phyloP scores from a whole-genome alignment of 2,113 vertebrate genomes.

The Antennarius striatus region DNA sequence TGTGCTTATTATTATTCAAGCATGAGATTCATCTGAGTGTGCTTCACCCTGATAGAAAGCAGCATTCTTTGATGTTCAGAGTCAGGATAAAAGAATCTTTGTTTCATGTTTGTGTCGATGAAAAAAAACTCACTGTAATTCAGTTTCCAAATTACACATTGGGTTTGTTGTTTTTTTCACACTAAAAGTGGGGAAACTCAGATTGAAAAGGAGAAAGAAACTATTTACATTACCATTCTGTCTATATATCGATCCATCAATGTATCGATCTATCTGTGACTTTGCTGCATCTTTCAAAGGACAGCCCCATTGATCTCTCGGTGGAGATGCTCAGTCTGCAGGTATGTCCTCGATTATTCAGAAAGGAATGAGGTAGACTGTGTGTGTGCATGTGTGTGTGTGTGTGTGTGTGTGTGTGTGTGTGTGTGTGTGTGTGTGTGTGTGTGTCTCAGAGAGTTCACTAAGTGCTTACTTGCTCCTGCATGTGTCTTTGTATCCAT shows the following conservation, averaged over 20 bases:
- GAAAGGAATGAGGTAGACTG: conserved; percentile 6
- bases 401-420: background rate
- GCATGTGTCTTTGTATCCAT: conserved; percentile 18
- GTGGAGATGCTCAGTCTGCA: background rate
- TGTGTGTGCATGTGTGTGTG: background rate
- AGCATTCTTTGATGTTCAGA: conserved; percentile 59
- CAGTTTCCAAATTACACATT: conserved; percentile 28
- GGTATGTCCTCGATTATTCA: conserved; percentile 49
- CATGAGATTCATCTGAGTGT: conserved; percentile 54
- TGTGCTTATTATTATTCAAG: conserved; percentile 61
- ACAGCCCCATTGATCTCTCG: background rate
- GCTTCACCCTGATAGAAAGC: conserved; percentile 41
- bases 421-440: background rate
- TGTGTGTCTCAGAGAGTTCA: background rate
- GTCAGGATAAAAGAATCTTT: conserved; percentile 57
- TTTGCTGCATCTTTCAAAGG: background rate
- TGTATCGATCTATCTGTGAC: too few species aligned
- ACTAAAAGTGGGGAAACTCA: background rate
- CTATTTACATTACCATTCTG: too few species aligned
- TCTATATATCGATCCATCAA: too few species aligned
- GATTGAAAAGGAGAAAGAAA: too few species aligned
- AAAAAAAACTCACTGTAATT: conserved; percentile 39
- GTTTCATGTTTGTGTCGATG: conserved; percentile 44
- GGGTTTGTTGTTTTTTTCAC: background rate
- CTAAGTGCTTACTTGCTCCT: conserved; percentile 13